A percentile compares a stretch with the other conserved stretches of the same genome.
Conservation (phyloP, 2,888 invertebrate species). For the Agrotis segetum region DNA sequence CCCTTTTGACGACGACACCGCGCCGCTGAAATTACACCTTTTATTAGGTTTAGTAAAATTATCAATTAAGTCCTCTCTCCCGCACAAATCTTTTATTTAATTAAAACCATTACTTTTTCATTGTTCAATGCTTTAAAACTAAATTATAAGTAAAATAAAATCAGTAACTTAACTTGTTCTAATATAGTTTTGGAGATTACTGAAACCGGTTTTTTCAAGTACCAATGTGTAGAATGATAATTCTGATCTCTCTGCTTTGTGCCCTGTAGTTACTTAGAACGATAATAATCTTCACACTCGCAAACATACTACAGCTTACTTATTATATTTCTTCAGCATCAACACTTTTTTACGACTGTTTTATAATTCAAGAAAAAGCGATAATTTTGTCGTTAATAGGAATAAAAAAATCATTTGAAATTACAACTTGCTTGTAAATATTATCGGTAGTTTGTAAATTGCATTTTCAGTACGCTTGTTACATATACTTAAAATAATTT, state of each 20-base stretch:
- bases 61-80: too few relatives aligned
- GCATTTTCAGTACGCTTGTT: not conserved
- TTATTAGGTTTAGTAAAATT: too few relatives aligned
- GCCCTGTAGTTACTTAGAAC: slow-evolving; percentile 16
- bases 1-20: too few relatives aligned
- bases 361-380: slow-evolving; percentile 9
- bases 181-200: too few relatives aligned
- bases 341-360: slow-evolving; percentile 21
- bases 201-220: too few relatives aligned
- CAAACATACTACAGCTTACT: slow-evolving; percentile 11
- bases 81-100: too few relatives aligned
- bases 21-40: too few relatives aligned
- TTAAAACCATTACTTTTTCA: too few relatives aligned
- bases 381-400: slow-evolving; percentile 6
- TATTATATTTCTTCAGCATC: slow-evolving; percentile 33
- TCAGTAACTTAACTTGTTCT: too few relatives aligned
- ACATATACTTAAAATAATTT: too few relatives aligned
- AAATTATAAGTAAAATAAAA: too few relatives aligned
- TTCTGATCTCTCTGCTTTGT: not conserved
- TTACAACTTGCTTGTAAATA: not conserved
- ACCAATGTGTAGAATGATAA: not conserved
- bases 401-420: slow-evolving; percentile 2
- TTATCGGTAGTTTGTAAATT: not conserved
- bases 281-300: slow-evolving; percentile 47
- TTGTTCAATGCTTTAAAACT: too few relatives aligned